phyloP scores from a whole-genome alignment of 53 echinoderm and acorn worm genomes.

The Paracentrotus lividus region DNA sequence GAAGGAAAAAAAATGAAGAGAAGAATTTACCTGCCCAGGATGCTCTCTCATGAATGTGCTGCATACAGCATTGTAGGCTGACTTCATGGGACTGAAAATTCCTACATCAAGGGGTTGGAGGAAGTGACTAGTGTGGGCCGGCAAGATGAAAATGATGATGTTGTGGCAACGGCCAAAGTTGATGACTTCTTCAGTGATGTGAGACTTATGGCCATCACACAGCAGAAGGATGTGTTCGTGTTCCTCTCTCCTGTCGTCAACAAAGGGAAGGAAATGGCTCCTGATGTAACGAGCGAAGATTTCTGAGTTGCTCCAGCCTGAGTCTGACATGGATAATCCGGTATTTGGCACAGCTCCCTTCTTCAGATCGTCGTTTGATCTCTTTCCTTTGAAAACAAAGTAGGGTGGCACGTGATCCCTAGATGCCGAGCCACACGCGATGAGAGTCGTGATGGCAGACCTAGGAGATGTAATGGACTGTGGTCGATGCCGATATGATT shows the following conservation, averaged over 20 bases:
- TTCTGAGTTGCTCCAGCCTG: slow-evolving; percentile 27
- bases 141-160: background rate
- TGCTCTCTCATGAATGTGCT: background rate
- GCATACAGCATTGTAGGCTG: slow-evolving; percentile 1
- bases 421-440: slow-evolving; percentile 54
- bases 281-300: background rate
- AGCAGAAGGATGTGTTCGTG: background rate
- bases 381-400: slow-evolving; percentile 26
- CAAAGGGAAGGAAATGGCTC: slow-evolving; percentile 30
- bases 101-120: slow-evolving; percentile 68
- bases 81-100: slow-evolving; percentile 61
- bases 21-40: slow-evolving; percentile 8
- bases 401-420: slow-evolving; percentile 35
- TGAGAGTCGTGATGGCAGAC: slow-evolving; percentile 36
- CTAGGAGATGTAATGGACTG: slow-evolving; percentile 45
- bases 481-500: background rate
- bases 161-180: too few species aligned
- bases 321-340: background rate
- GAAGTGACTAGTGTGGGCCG: too few species aligned
- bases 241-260: background rate
- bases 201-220: too few species aligned
- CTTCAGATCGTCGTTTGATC: background rate
- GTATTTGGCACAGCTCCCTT: slow-evolving; percentile 23
- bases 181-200: too few species aligned
- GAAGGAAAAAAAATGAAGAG: too few species aligned